Evolutionary conservation across 2,888 invertebrate genomes (phyloP), one percentile per base, ranked within the genome.

Genomic region (Pandemis corylana): DNA sequence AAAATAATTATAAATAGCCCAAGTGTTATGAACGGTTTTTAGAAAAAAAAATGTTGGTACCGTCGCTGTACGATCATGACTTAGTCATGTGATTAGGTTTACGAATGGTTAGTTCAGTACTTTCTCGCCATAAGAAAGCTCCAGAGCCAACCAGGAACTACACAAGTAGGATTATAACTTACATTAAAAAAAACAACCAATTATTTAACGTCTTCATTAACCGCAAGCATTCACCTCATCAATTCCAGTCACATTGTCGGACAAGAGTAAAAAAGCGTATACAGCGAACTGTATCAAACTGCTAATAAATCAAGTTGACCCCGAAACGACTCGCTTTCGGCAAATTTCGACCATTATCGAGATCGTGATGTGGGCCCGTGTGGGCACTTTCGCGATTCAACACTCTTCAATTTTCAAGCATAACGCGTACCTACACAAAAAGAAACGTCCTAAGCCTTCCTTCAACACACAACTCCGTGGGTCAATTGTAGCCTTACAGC

Each of bases 291-390:
- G 90, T 92, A 93, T 90, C 93, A 93, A 92, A 92, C 87, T 82
- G 86, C 85, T 86, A 83, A 92, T 92, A 92, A 93, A 93, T 93
- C 92, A 93, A 90, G 91, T 85, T 91, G 92, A 91, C 92, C 93
- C 86, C 81, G 89, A 89, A 87, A 83, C 85, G 77, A 77, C 67
- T 86, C 81, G 89, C 92, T 92, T 89, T 91, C 91, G 90, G 92
- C 91, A 89, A 91, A 92, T 89, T 93, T 90, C 87, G 88, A 78
- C 88, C 91, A 89, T 75, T 75, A 75, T 75, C 75, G 75, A 62
- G 75, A 68, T 76, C 75, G 75, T 65, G 59, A 51, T 5, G 53
- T 51, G 15, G 61, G 62, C 62, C 53, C 75, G 44, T 13, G 67
- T 51, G n/a, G 62, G 75, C 53, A 15, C 10, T 10, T 7, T 5